Conservation (phyloP, 2,888 invertebrate genomes). For the Mesoligia furuncula region DNA sequence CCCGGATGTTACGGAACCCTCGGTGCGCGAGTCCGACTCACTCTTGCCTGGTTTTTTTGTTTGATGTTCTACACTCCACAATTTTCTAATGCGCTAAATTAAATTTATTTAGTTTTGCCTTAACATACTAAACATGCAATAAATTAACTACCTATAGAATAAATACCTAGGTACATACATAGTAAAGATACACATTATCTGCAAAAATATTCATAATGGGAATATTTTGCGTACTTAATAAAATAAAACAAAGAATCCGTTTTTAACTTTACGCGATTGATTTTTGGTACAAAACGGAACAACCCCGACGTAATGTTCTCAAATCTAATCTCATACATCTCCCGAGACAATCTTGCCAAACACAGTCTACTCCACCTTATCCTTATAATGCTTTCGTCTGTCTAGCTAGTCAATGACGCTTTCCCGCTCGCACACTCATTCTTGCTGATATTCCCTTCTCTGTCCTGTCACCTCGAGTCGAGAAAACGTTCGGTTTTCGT, state of each 20-base stretch:
- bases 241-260: not conserved
- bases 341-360: constrained; percentile 49
- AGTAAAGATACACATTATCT: too few species aligned
- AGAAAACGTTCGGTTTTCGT: constrained; percentile 63
- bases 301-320: constrained; percentile 36
- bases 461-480: constrained; percentile 38
- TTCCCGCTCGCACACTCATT: constrained; percentile 56
- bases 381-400: constrained; percentile 60
- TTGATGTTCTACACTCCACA: constrained; percentile 8
- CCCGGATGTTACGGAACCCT: too few species aligned
- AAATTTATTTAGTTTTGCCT: not conserved
- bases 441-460: constrained; percentile 49
- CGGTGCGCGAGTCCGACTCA: too few species aligned
- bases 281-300: constrained; percentile 41
- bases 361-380: constrained; percentile 42
- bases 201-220: too few species aligned
- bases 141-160: not conserved
- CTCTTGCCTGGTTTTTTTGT: too few species aligned
- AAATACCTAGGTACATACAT: too few species aligned
- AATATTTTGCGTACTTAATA: not conserved
- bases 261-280: constrained; percentile 36
- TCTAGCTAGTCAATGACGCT: constrained; percentile 52
- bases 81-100: not conserved
- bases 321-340: constrained; percentile 58
- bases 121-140: not conserved